A percentile compares a stretch with the other conserved stretches of the same genome.
Conservation (phyloP, 2,797 vertebrate species). For the Chaunax sp. region DNA sequence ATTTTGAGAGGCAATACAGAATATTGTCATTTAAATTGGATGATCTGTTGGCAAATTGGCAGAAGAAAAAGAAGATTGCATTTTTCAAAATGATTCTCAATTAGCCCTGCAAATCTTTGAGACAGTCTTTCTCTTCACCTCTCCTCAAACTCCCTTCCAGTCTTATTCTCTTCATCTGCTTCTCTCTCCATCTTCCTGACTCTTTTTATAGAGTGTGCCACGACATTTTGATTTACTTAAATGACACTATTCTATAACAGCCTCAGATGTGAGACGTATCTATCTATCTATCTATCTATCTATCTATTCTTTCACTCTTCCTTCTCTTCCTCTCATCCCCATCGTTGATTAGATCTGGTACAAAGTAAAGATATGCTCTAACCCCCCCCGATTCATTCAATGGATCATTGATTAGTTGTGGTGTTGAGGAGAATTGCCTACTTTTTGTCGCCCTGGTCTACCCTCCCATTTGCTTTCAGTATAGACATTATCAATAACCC, state of each 20-base stretch:
- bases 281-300: not conserved
- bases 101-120: no score
- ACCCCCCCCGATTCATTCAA: slow-evolving; percentile 44
- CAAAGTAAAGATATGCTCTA: slow-evolving; percentile 43
- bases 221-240: slow-evolving; percentile 71
- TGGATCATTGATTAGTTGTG: slow-evolving; percentile 74
- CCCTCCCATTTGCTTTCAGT: slow-evolving; percentile 53
- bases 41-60: not conserved
- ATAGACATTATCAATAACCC: slow-evolving; percentile 68
- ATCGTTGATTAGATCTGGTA: slow-evolving; percentile 58
- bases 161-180: slow-evolving; percentile 32
- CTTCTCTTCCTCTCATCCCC: slow-evolving; percentile 19
- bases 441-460: slow-evolving; percentile 47
- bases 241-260: slow-evolving; percentile 65
- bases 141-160: slow-evolving; percentile 1
- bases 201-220: slow-evolving; percentile 49
- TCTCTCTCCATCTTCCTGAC: slow-evolving; percentile 31
- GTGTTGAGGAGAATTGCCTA: slow-evolving; percentile 77
- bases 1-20: not conserved
- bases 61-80: not conserved
- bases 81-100: no score
- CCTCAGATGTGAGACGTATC: slow-evolving; percentile 38
- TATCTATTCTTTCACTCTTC: slow-evolving; percentile 12
- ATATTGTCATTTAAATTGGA: not conserved
- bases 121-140: slow-evolving; percentile 2